Percentiles rank a stretch among this genome's conserved stretches.
Conservation (phyloP, 2,888 invertebrate genomes). For the Crocallis elinguaria region DNA sequence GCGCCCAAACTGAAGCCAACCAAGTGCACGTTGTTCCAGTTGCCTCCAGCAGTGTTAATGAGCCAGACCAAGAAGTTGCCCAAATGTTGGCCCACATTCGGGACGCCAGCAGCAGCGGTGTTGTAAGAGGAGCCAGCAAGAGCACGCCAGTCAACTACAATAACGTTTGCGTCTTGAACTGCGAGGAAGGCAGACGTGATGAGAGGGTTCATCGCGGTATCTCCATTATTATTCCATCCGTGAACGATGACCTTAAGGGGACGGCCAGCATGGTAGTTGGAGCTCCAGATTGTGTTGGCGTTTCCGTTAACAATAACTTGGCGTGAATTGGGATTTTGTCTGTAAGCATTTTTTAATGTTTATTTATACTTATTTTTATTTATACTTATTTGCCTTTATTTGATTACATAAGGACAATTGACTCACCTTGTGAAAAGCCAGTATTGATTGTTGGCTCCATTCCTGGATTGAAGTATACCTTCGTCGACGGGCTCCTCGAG, state of each 20-base stretch:
- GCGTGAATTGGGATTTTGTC: slow-evolving; percentile 52
- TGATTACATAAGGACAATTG: too few species aligned
- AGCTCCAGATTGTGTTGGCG: slow-evolving; percentile 51
- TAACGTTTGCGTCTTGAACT: slow-evolving; percentile 64
- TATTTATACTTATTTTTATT: background rate
- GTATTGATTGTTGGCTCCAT: slow-evolving; percentile 66
- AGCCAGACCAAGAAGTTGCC: slow-evolving; percentile 73
- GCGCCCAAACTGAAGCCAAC: slow-evolving; percentile 79
- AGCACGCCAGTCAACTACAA: slow-evolving; percentile 70
- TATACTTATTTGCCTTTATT: too few species aligned
- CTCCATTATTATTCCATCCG: slow-evolving; percentile 65
- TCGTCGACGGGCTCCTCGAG: slow-evolving; percentile 54
- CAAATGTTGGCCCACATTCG: slow-evolving; percentile 60
- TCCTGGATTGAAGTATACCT: slow-evolving; percentile 44
- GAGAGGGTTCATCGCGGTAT: slow-evolving; percentile 52
- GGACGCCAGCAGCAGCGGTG: slow-evolving; percentile 60
- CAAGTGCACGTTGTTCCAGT: slow-evolving; percentile 70
- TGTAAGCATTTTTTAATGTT: slow-evolving; percentile 32
- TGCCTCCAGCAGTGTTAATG: slow-evolving; percentile 61
- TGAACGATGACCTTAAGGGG: slow-evolving; percentile 63
- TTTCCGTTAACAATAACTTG: slow-evolving; percentile 61
- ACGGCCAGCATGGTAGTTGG: slow-evolving; percentile 52
- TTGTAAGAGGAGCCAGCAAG: slow-evolving; percentile 53
- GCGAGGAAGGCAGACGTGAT: slow-evolving; percentile 61
- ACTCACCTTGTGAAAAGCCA: slow-evolving; percentile 65